phyloP scores from a whole-genome alignment of 2,888 invertebrate genomes.

The Amblyjoppa proteus region DNA sequence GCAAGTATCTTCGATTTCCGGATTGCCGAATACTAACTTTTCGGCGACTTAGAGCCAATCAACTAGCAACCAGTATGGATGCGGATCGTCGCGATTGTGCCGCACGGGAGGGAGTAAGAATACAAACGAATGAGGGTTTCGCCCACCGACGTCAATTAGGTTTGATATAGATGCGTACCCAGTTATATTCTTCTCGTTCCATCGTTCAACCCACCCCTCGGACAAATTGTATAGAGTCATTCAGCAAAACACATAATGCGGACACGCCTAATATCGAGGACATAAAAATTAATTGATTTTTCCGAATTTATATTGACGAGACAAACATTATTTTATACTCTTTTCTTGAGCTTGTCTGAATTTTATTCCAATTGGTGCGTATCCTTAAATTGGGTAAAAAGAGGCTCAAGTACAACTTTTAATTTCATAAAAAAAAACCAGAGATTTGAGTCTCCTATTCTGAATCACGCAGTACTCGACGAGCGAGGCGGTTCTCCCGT shows the following conservation, averaged over 20 bases:
- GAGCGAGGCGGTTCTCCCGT: not conserved
- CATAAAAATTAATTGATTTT: slow-evolving; percentile 20
- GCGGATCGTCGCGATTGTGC: slow-evolving; percentile 43
- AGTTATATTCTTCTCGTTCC: slow-evolving; percentile 71
- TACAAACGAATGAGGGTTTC: slow-evolving; percentile 64
- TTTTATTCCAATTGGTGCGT: not conserved
- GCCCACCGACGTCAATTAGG: slow-evolving; percentile 78
- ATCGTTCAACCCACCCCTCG: slow-evolving; percentile 9
- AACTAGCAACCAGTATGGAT: slow-evolving; percentile 32
- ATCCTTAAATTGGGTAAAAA: not conserved
- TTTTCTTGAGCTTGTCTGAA: not conserved
- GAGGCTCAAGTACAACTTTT: not conserved
- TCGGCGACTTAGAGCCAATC: not conserved
- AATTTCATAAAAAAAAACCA: slow-evolving; percentile 16
- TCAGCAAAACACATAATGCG: slow-evolving; percentile 54
- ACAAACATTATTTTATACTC: not conserved
- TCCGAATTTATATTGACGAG: not conserved
- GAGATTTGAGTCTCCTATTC: slow-evolving; percentile 37
- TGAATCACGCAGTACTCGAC: slow-evolving; percentile 45
- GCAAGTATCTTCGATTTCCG: not conserved
- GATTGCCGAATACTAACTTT: not conserved
- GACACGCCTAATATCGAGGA: not conserved
- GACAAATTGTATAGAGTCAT: slow-evolving; percentile 58
- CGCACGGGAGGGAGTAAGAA: slow-evolving; percentile 62
- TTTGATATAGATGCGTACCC: slow-evolving; percentile 76